A percentile compares a stretch with the other conserved stretches of the same genome.
These are phyloP conservation scores for Aldrovandia affinis DNA, from an alignment of 2,797 vertebrate genomes.

Conservation along the genomic window DNA sequence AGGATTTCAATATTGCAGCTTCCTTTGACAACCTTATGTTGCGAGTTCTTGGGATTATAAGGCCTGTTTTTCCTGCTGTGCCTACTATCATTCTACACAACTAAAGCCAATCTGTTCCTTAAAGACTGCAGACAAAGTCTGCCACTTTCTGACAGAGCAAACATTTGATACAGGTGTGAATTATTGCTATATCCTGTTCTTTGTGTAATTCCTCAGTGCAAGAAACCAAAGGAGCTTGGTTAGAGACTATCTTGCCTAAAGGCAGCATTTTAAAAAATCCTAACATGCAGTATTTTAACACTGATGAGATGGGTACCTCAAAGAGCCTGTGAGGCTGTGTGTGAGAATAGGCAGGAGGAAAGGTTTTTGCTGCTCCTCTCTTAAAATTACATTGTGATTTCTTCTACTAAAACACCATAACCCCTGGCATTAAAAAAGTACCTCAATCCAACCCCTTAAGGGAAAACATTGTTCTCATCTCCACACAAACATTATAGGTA, in stretches of 20 bases:
- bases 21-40: slow-evolving; percentile 7
- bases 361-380: neutral
- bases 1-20: slow-evolving; percentile 25
- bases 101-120: neutral
- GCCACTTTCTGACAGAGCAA: neutral
- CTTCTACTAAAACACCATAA: neutral
- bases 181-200: neutral
- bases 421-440: neutral
- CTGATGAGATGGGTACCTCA: neutral
- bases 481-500: neutral
- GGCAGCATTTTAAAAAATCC: neutral
- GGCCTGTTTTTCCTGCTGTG: neutral
- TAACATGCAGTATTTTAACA: neutral
- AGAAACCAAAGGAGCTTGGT: neutral
- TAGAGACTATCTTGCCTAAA: neutral
- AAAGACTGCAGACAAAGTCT: neutral
- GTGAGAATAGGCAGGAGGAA: neutral
- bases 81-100: neutral
- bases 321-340: neutral
- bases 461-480: neutral
- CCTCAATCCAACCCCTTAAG: neutral
- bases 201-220: neutral
- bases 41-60: slow-evolving; percentile 11
- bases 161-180: neutral
- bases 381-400: neutral